Base-by-base conservation (phyloP, 1,140 invertebrate genomes). In the Brachionus plicatilis region DNA sequence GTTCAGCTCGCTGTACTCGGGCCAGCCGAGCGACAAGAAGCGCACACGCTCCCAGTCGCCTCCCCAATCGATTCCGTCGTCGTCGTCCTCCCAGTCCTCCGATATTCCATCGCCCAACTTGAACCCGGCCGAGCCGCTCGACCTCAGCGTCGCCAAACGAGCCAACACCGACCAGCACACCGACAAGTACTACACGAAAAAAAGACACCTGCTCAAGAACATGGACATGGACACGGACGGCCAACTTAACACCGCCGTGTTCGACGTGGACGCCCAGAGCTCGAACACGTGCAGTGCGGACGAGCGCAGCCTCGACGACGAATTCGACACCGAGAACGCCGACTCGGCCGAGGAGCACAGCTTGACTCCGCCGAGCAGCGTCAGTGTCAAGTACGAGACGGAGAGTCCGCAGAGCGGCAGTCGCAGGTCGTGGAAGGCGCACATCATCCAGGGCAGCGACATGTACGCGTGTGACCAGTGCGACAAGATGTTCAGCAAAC, bases 401-500 rank as follows among this genome's bases (percentile, higher is more conserved):
- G 72, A 76, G 9, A 76, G 72, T 76, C 72, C 72, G 1, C 3
- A 29, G 8, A 33, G 43, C 17, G 72, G 72, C 24, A 53, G 60
- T 37, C 60, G 82, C 7, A 43, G 68, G 11, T 83, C 82, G 11
- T 83, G 82, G 82, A 83, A 83, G 47, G 37, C 12, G n/a, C 82
- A 83, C 37, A 83, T 83, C 8, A 29, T 82, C 4, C 43, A 83
- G 53, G 82, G 82, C 24, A 65, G 79, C 43, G 82, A 83, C 24
- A 83, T 83, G 82, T 83, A 83, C 53, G 82, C 94, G 68, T 99
- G 97, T 91, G 95, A 99, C 91, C 95, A 97, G 88, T 99, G 97
- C 91, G 96, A 99, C 90, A 99, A 99, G 90, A 94, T 95, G 79
- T 99, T 99, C 89, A 95, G 95, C 85, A 99, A 99, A 89, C 96